Evolutionary conservation across 2,888 invertebrate genomes (phyloP), one percentile per base, ranked within the genome.

Genomic region (Oligia latruncula): DNA sequence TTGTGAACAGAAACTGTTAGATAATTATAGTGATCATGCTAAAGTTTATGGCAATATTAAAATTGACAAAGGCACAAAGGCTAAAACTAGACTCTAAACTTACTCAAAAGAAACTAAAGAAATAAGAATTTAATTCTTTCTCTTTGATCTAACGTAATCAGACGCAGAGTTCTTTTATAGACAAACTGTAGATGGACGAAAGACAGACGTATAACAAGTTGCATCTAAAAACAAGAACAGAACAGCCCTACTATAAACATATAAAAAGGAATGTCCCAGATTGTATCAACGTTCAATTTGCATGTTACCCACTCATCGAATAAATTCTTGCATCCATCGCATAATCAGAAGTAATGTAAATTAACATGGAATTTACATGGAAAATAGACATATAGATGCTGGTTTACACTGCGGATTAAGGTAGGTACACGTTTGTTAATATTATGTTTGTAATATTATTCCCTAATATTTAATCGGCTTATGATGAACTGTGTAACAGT

Each of bases 301-400:
- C 80, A 78, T 87, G 81, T 87, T 72, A 81, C 72, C 86, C 77
- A 84, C 78, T 81, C 87, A 84, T 88, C 83, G 85, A 83, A 86
- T 85, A 84, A 87, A 88, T 90, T 85, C 84, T 72, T 71, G 74
- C 68, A 73, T 43, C 77, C 78, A 77, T 86, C 68, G 80, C 87
- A 86, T 87, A 87, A 90, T 89, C 88, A 82, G 84, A 80, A 76
- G 78, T 78, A 78, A 90, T 79, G 84, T 88, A 89, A 88, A 90
- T 87, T 88, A 88, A 87, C 78, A 84, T 81, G 81, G 86, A 81
- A 76, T 90, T 88, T 88, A 86, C 80, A 86, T 82, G 86, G 88
- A 89, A 90, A 88, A 87, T 76, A 80, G 76, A 82, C 81, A 87
- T 91, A 90, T 89, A 90, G 78, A 87, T 90, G 79, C 72, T 62